These are phyloP conservation scores for Aeoliscus strigatus DNA, from an alignment of 2,797 vertebrate species.

Conservation along the genomic window DNA sequence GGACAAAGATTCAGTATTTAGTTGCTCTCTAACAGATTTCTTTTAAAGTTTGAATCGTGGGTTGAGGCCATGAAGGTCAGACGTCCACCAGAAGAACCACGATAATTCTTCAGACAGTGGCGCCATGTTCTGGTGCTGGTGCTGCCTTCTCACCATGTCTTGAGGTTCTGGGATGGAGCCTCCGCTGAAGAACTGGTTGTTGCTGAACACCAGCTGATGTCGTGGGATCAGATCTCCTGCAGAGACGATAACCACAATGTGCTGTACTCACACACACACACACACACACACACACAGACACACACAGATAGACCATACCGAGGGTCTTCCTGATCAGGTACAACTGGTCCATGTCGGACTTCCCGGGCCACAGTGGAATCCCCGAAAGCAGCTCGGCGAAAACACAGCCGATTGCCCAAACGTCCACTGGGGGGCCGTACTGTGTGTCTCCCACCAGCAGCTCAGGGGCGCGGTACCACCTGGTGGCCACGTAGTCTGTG, in stretches of 20 bases:
- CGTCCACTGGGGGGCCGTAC: conserved; percentile 84
- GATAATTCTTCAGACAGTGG: background rate
- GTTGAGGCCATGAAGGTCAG: too few species aligned
- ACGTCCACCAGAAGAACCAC: background rate
- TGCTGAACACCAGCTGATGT: conserved; percentile 84
- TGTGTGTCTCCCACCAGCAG: conserved; percentile 86
- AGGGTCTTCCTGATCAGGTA: too few species aligned
- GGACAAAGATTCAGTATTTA: too few species aligned
- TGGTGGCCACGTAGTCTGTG: conserved; percentile 87
- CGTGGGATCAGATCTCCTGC: conserved; percentile 86
- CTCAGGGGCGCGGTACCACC: conserved; percentile 91
- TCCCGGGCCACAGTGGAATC: conserved; percentile 85
- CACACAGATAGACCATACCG: too few species aligned
- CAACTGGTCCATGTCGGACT: conserved; percentile 90
- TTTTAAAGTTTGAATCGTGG: too few species aligned
- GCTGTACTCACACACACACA: too few species aligned
- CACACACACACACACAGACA: too few species aligned
- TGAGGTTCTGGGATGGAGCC: conserved; percentile 85
- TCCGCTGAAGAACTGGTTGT: conserved; percentile 85
- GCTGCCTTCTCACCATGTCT: too few species aligned
- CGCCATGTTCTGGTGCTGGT: conserved; percentile 70
- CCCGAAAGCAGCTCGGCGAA: conserved; percentile 85
- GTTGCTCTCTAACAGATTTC: too few species aligned
- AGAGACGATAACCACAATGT: too few species aligned
- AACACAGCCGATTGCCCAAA: conserved; percentile 87